Conservation (phyloP, 2,113 vertebrate species). For the Panurus biarmicus region DNA sequence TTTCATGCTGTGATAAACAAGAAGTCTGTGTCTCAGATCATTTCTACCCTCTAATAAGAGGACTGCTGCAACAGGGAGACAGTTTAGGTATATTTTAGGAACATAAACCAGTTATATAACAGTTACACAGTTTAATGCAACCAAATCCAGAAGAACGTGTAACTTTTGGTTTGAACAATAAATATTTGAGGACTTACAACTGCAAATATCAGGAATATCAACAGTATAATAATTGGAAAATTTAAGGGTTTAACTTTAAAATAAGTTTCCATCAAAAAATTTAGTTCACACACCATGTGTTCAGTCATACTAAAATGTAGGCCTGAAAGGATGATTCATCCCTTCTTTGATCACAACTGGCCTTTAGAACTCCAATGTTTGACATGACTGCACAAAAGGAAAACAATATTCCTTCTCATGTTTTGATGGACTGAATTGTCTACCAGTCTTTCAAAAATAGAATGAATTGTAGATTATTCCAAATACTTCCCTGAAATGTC, state of each 20-base stretch:
- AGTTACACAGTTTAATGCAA: not conserved
- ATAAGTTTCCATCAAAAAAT: not conserved
- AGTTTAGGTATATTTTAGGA: not conserved
- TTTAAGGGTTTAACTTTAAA: not conserved
- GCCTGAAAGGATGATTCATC: not conserved
- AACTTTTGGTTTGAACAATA: not conserved
- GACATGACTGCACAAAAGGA: not conserved
- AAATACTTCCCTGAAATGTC: not conserved
- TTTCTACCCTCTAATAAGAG: not conserved
- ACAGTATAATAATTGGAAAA: not conserved
- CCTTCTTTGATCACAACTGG: not conserved
- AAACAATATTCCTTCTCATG: not conserved
- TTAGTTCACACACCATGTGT: not conserved
- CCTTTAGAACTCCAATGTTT: not conserved
- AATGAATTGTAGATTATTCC: not conserved
- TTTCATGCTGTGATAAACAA: not conserved
- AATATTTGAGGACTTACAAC: not conserved
- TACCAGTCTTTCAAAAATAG: not conserved
- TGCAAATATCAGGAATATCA: not conserved
- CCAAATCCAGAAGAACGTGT: not conserved
- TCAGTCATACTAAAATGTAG: not conserved
- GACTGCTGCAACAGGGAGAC: not conserved
- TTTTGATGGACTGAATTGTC: not conserved
- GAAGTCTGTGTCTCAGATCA: not conserved
- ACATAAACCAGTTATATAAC: not conserved